Conservation (phyloP, 2,113 vertebrate genomes). For the Pteronura brasiliensis region DNA sequence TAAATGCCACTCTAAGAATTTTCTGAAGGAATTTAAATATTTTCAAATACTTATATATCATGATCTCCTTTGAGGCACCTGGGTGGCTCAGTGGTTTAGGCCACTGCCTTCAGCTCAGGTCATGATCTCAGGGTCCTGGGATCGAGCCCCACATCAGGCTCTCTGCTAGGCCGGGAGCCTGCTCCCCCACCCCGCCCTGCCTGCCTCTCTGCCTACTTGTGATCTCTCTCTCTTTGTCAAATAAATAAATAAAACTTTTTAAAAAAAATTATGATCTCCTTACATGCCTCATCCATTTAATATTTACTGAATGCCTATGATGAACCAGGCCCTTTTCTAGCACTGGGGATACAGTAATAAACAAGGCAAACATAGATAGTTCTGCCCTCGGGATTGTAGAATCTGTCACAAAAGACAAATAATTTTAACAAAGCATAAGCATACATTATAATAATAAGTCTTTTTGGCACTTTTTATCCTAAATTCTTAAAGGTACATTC, state of each 20-base stretch:
- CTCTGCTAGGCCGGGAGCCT: too few relatives aligned
- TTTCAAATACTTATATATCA: background rate
- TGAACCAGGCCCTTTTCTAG: background rate
- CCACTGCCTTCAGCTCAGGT: too few relatives aligned
- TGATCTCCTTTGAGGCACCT: background rate
- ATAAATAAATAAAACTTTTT: too few relatives aligned
- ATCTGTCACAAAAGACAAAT: background rate
- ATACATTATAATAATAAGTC: background rate
- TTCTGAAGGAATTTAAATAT: slow-evolving; percentile 14
- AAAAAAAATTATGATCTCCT: background rate
- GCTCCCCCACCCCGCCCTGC: too few relatives aligned
- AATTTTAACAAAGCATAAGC: background rate
- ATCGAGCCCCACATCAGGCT: too few relatives aligned
- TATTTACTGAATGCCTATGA: background rate
- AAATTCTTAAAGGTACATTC: slow-evolving; percentile 11
- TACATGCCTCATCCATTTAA: background rate
- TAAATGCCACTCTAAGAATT: background rate
- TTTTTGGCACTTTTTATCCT: background rate
- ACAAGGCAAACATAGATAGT: background rate
- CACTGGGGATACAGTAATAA: background rate
- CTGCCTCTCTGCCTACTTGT: too few relatives aligned
- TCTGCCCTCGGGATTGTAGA: background rate
- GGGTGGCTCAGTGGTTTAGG: too few relatives aligned
- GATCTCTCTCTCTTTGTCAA: too few relatives aligned
- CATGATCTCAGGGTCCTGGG: too few relatives aligned